These are phyloP conservation scores for Battus philenor DNA, from an alignment of 1,140 invertebrate genomes.

Conservation along the genomic window DNA sequence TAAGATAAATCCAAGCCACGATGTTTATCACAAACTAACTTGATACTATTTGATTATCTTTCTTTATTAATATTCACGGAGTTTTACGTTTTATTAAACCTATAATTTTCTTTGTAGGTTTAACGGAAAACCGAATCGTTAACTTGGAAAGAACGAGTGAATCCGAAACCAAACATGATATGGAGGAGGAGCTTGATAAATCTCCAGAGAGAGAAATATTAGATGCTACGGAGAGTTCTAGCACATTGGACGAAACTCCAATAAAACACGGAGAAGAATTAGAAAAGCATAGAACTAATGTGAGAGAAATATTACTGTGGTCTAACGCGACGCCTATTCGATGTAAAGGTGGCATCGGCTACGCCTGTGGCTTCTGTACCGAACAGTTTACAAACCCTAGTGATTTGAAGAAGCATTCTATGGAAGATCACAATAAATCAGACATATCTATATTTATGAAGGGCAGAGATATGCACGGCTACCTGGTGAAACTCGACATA, in stretches of 20 bases:
- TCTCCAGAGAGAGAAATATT: neutral
- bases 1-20: no score
- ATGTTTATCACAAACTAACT: no score
- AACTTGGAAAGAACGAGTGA: conserved; percentile 15
- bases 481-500: conserved; percentile 41
- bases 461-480: conserved; percentile 33
- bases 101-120: conserved; percentile 48
- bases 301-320: conserved; percentile 41
- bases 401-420: conserved; percentile 44
- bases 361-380: conserved; percentile 44
- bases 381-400: conserved; percentile 35
- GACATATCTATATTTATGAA: conserved; percentile 33
- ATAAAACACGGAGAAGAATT: conserved; percentile 30
- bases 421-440: conserved; percentile 31
- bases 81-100: conserved; percentile 20
- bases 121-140: conserved; percentile 18
- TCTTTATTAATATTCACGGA: no score
- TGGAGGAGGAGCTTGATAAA: neutral
- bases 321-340: conserved; percentile 54
- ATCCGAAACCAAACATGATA: neutral
- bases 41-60: no score
- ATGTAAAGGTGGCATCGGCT: conserved; percentile 34
- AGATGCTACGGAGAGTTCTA: neutral
- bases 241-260: conserved; percentile 14
- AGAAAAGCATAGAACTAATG: conserved; percentile 43